Base-by-base conservation (phyloP, 2,797 vertebrate species). In the Anisognathus igniventris region DNA sequence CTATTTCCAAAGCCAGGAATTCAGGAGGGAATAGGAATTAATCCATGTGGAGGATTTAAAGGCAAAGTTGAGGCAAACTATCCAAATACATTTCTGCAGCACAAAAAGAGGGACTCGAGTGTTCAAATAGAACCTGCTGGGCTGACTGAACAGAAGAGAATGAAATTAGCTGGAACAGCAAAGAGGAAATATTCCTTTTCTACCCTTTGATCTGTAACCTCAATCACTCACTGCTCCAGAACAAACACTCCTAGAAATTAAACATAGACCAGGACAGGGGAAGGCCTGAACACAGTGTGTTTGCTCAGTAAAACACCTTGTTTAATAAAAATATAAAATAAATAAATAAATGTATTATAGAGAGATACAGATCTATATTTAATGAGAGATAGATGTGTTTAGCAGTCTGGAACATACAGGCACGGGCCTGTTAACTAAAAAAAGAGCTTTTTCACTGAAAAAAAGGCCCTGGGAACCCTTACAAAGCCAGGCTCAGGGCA, bases 201-300 rank as follows among this genome's bases (percentile, higher is more conserved):
- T 84, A 73, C 45, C 81, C 86, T 97, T 95, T 94, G 88, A 95
- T 96, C 96, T 95, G 82, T 65, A 94, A 82, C 90, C 92, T 95
- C 91, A 92, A 91, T 86, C 92, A 90, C 86, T 95, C 81, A 73
- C 51, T 91, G 92, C 65, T 94, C 94, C 95, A 96, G 95, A 92
- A 90, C 94, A 95, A 97, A 95, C 86, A 88, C 72, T 89, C 53
- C 68, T 14, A 85, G 80, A 90, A 96, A 93, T 56, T 61, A 76
- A 93, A 94, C 71, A 56, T 33, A 40, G 45, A 67, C 35, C n/a
- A 28, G 71, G 85, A 80, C 3, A 0, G 1, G 20, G 67, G 47
- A 77, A 64, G 61, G 85, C 28, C 68, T 70, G 33, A 89, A 48
- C 3, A 27, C 82, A 45, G 31, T 13, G 33, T 39, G 3, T 28